Evolutionary conservation across 2,888 invertebrate genomes (phyloP).

Genomic region (Octonoba sinensis): DNA sequence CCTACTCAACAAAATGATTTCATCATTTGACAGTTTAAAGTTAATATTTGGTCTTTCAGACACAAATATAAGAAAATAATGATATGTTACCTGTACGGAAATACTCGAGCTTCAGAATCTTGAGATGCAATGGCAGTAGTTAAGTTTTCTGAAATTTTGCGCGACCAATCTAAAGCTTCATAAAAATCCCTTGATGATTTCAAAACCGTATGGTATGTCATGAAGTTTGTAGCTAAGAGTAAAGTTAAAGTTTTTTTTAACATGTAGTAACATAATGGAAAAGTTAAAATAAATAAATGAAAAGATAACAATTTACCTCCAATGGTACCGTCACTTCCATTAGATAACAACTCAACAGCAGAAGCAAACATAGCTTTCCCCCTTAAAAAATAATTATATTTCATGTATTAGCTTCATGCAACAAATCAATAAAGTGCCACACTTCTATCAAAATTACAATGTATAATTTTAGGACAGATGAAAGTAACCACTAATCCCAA

Average conservation of each 20-base stretch:
- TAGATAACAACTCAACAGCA: conserved; percentile 45
- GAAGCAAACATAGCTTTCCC: conserved; percentile 64
- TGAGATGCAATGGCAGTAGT: conserved; percentile 76
- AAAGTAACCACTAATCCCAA: too few relatives aligned
- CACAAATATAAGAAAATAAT: too few relatives aligned
- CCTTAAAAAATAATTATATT: conserved; percentile 20
- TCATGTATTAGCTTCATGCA: neutral
- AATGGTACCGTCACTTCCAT: conserved; percentile 26
- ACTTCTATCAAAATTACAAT: too few relatives aligned
- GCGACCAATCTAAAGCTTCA: conserved; percentile 82
- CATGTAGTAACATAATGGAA: neutral
- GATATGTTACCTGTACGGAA: conserved; percentile 82
- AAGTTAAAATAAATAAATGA: neutral
- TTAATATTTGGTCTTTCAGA: neutral
- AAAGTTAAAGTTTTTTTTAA: neutral
- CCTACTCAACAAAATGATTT: too few relatives aligned
- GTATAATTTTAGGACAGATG: too few relatives aligned
- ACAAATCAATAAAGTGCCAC: too few relatives aligned
- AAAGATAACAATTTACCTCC: conserved; percentile 40
- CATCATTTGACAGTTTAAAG: too few relatives aligned
- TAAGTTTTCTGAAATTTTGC: conserved; percentile 82
- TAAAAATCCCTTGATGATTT: conserved; percentile 87
- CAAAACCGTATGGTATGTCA: conserved; percentile 90
- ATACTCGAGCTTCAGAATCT: conserved; percentile 75
- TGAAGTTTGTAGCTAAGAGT: conserved; percentile 81